These are phyloP conservation scores for Homarus gammarus DNA, from an alignment of 2,888 invertebrate genomes.

Conservation along the genomic window DNA sequence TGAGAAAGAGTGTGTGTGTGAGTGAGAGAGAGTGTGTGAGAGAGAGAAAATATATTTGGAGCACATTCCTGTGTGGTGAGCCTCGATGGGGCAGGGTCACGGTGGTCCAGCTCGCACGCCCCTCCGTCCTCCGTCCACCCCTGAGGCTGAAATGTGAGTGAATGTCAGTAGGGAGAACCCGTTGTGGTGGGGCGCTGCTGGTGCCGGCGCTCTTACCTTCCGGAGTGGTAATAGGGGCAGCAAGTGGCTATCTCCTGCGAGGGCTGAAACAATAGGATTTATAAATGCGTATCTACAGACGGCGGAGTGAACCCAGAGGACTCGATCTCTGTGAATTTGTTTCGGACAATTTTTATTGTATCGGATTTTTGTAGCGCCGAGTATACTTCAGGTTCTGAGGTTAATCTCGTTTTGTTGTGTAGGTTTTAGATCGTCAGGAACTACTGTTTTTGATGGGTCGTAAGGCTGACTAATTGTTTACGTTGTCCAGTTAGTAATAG, in stretches of 20 bases:
- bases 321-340: constrained; percentile 10
- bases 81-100: neutral
- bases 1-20: neutral
- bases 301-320: constrained; percentile 5
- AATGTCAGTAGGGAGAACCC: no score
- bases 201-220: no score
- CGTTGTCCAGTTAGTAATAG: neutral
- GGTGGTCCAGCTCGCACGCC: no score
- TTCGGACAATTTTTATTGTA: constrained; percentile 34
- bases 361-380: constrained; percentile 16
- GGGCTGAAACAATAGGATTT: constrained; percentile 46
- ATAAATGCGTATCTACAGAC: constrained; percentile 58
- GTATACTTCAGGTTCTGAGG: no score
- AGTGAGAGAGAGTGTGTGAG: neutral
- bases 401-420: no score
- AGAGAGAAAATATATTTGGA: neutral
- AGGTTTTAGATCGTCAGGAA: no score
- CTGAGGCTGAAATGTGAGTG: no score
- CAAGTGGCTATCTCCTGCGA: constrained; percentile 29
- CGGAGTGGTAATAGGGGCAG: neutral
- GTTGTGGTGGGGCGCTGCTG: no score
- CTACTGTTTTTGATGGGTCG: neutral
- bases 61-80: neutral
- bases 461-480: neutral
- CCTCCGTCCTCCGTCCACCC: no score